phyloP scores from a whole-genome alignment of 2,797 vertebrate genomes.

The Rhyacichthys aspro region DNA sequence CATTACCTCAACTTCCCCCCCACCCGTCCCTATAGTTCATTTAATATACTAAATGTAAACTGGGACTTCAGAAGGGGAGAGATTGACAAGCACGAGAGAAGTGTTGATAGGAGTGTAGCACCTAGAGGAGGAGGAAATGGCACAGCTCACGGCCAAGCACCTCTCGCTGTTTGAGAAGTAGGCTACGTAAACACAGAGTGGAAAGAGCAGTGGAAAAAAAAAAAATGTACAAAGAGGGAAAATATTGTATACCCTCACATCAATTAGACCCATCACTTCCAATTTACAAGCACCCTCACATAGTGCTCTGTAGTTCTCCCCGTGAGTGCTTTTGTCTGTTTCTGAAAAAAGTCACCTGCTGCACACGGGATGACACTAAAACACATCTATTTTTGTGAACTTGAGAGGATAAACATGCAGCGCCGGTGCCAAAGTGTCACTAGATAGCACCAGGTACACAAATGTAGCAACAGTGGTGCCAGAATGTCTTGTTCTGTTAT shows the following conservation, averaged over 20 bases:
- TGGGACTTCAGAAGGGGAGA: slow-evolving; percentile 40
- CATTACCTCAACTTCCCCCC: slow-evolving; percentile 55
- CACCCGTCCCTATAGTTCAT: slow-evolving; percentile 17
- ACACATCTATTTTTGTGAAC: slow-evolving; percentile 37
- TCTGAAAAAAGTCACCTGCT: slow-evolving; percentile 56
- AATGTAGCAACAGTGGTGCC: slow-evolving; percentile 1
- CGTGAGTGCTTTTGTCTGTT: slow-evolving; percentile 54
- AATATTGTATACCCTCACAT: slow-evolving; percentile 51
- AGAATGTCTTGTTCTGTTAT: neutral
- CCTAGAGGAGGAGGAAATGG: slow-evolving; percentile 51
- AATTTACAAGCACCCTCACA: slow-evolving; percentile 57
- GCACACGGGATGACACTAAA: slow-evolving; percentile 35
- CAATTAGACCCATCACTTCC: slow-evolving; percentile 60
- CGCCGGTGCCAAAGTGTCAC: slow-evolving; percentile 2
- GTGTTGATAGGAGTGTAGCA: slow-evolving; percentile 41
- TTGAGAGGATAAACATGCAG: slow-evolving; percentile 32
- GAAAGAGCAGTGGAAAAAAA: slow-evolving; percentile 31
- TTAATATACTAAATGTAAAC: slow-evolving; percentile 53
- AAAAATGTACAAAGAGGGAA: slow-evolving; percentile 14
- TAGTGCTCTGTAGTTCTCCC: slow-evolving; percentile 38
- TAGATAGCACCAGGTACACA: slow-evolving; percentile 11
- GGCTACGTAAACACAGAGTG: slow-evolving; percentile 42
- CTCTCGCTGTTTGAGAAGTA: slow-evolving; percentile 57
- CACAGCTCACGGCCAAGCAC: slow-evolving; percentile 55
- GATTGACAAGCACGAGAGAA: slow-evolving; percentile 60